Evolutionary conservation across 2,888 invertebrate genomes (phyloP), one percentile per base, ranked within the genome.

Genomic region (Lasioglossum morio): DNA sequence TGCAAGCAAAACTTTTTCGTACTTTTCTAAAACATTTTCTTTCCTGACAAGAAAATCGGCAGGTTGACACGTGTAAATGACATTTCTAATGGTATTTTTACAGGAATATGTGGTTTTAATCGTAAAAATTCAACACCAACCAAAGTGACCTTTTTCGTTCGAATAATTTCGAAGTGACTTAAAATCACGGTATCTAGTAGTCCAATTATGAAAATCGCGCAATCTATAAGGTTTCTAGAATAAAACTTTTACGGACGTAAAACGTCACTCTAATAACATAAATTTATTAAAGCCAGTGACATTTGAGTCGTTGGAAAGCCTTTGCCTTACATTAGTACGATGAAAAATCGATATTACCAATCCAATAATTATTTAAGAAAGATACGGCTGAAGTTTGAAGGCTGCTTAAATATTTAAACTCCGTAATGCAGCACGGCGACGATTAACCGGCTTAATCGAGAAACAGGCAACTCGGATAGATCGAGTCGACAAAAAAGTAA

Each of bases 361-460:
- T 30, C 16, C 16, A 63, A 63, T 63, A 27, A 63, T 63, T 63
- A 30, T 63, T 16, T 30, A 63, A 30, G 27, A 63, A 63, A 30
- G 63, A 63, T 63, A 30, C 27, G 16, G 16, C 14, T 63, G 16
- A 30, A 30, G 63, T 16, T 63, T 63, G 63, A 63, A 63, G 30
- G 16, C 63, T 63, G 27, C 27, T 63, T 63, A 63, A 63, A 63
- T 27, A 63, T 63, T 63, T 63, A 27, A 63, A 63, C 63, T 30
- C 16, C 16, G 63, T 27, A 30, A 30, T 63, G 27, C 27, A 30
- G 63, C 14, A 7, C 30, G 16, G 7, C 30, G 63, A 7, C 16
- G 30, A 30, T 63, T 63, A 27, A 63, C 63, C 30, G 30, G 27
- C 14, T 63, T 63, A 30, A 16, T 63, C 30, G 16, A 63, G 63